Evolutionary conservation across 2,113 vertebrate species (phyloP).

Genomic region (Pogona vitticeps): DNA sequence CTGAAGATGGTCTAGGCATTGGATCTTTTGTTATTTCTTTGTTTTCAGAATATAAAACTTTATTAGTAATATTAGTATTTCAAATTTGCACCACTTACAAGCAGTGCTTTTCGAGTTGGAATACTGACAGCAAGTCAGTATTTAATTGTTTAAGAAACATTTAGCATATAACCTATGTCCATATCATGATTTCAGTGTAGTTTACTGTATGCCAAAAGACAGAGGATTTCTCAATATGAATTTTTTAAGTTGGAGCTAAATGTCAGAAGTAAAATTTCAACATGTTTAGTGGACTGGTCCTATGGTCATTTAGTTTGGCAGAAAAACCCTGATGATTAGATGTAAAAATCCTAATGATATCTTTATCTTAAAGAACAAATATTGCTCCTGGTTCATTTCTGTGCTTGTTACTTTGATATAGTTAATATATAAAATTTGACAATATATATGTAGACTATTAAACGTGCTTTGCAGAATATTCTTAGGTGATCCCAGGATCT

Average conservation of each 20-base stretch:
- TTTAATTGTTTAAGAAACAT: neutral
- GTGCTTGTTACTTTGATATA: neutral
- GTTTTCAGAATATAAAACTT: constrained; percentile 23
- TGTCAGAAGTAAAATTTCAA: constrained; percentile 4
- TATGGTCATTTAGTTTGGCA: neutral
- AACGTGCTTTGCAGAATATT: too few species aligned
- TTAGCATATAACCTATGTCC: constrained; percentile 12
- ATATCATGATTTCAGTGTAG: neutral
- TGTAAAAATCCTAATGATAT: neutral
- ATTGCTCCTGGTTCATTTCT: neutral
- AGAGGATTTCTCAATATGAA: neutral
- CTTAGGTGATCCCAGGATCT: neutral
- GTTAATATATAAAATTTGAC: neutral
- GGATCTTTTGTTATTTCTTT: neutral
- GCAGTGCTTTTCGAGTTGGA: constrained; percentile 2
- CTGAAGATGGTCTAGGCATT: neutral
- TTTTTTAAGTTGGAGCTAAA: neutral
- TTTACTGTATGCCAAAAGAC: neutral
- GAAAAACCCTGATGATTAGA: neutral
- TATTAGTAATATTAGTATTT: neutral
- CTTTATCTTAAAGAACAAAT: neutral
- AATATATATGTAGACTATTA: neutral
- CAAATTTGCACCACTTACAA: neutral
- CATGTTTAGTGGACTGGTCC: neutral
- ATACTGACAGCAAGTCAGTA: constrained; percentile 14